Conservation (phyloP, 2,113 vertebrate species). For the Chelonoidis abingdonii region DNA sequence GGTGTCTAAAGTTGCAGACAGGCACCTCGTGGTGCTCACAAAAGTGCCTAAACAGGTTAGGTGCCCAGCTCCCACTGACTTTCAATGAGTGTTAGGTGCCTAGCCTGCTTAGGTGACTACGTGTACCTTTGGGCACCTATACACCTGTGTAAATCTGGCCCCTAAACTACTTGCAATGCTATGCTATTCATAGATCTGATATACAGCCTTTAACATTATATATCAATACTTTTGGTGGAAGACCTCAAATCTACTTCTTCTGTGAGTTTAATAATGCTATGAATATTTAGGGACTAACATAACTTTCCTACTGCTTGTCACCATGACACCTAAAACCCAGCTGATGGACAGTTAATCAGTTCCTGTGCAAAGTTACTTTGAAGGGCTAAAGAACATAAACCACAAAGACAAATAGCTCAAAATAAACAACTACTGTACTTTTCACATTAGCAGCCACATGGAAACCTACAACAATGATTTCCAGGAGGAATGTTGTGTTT, state of each 20-base stretch:
- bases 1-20: background rate
- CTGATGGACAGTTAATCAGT: background rate
- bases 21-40: background rate
- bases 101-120: background rate
- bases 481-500: background rate
- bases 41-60: background rate
- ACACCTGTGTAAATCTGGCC: background rate
- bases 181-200: background rate
- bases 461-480: background rate
- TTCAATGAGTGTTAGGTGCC: background rate
- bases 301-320: background rate
- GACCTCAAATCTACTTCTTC: background rate
- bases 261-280: background rate
- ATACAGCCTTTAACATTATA: background rate
- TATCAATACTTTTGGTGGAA: rapidly evolving
- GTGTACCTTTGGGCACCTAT: background rate
- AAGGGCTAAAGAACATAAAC: background rate
- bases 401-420: background rate
- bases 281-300: background rate
- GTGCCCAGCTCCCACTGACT: background rate
- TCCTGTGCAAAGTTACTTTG: conserved; percentile 4
- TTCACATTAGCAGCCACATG: background rate
- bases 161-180: background rate
- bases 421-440: background rate
- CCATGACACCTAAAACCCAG: background rate